phyloP scores from a whole-genome alignment of 2,797 vertebrate genomes.

The Momotus momota region DNA sequence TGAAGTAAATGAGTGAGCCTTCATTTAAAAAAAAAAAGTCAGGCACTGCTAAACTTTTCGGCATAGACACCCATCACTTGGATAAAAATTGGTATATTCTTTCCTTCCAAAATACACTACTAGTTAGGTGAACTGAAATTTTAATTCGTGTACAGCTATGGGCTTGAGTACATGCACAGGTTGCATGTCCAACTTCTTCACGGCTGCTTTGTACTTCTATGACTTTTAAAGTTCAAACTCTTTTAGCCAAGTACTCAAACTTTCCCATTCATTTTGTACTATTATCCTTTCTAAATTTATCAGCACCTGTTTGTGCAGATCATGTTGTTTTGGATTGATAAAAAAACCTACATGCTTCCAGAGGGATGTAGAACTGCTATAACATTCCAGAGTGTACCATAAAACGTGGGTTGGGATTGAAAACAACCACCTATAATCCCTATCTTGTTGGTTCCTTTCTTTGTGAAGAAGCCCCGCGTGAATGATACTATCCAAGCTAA shows the following conservation, averaged over 20 bases:
- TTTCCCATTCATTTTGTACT: neutral
- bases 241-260: neutral
- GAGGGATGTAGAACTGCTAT: neutral
- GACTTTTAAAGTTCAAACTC: neutral
- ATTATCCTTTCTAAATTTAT: neutral
- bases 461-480: neutral
- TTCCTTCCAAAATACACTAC: neutral
- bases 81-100: neutral
- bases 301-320: neutral
- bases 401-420: neutral
- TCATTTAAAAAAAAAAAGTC: neutral
- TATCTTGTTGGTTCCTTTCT: neutral
- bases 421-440: neutral
- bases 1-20: neutral
- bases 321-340: neutral
- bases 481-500: neutral
- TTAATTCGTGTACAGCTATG: neutral
- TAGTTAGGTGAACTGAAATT: neutral
- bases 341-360: neutral
- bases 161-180: neutral
- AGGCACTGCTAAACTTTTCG: neutral
- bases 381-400: neutral
- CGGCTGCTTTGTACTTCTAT: neutral
- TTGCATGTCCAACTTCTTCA: neutral
- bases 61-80: neutral